Conservation (phyloP, 2,113 vertebrate species). For the Calidris pugnax region DNA sequence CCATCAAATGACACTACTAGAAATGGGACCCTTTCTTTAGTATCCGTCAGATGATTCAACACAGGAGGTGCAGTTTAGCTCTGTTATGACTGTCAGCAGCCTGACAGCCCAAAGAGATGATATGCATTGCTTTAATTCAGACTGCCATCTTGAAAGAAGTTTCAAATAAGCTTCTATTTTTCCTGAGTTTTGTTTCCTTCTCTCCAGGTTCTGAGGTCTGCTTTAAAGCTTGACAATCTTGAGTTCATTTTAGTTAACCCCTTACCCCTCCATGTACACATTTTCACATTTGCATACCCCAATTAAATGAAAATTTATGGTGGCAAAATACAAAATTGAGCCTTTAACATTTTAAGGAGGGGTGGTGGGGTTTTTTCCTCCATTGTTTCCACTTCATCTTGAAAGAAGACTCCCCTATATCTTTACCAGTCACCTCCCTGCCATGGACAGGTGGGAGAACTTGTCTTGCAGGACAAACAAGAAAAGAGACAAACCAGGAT, state of each 20-base stretch:
- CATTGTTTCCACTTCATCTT: neutral
- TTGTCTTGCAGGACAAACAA: neutral
- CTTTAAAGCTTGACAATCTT: neutral
- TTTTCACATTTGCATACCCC: neutral
- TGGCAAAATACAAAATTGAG: neutral
- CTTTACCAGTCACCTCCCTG: neutral
- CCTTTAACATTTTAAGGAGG: neutral
- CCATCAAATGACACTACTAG: neutral
- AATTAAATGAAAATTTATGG: neutral
- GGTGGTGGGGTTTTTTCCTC: rapidly evolving
- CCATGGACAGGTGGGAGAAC: neutral
- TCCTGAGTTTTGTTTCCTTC: neutral
- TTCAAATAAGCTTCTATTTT: neutral
- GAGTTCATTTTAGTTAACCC: neutral
- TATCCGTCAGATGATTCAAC: neutral
- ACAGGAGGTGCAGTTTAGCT: neutral
- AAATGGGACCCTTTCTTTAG: neutral
- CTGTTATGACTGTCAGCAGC: neutral
- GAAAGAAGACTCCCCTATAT: neutral
- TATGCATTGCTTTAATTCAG: neutral
- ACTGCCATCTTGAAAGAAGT: neutral
- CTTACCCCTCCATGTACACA: rapidly evolving
- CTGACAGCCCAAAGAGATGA: neutral
- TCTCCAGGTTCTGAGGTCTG: neutral
- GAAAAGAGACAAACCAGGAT: neutral